Percentiles rank a stretch among this genome's conserved stretches.
These are phyloP conservation scores for Eumaeus atala DNA, from an alignment of 1,140 invertebrate genomes.

Conservation along the genomic window DNA sequence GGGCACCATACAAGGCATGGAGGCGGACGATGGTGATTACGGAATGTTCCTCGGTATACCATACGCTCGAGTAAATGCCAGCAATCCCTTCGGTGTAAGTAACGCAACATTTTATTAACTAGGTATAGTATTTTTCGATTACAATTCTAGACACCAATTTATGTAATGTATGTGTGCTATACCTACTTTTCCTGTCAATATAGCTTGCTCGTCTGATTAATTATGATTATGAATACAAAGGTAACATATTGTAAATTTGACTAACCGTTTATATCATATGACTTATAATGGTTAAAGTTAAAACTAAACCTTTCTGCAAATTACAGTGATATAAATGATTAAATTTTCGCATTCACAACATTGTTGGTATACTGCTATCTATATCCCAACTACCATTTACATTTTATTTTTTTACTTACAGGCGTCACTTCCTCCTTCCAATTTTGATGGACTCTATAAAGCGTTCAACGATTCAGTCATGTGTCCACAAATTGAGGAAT, in stretches of 20 bases:
- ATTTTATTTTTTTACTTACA: conserved; percentile 11
- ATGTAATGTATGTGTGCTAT: too few relatives aligned
- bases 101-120: conserved; percentile 3
- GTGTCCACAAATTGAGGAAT: conserved; percentile 24
- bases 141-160: too few relatives aligned
- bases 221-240: too few relatives aligned
- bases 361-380: background rate
- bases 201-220: too few relatives aligned
- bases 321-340: too few relatives aligned
- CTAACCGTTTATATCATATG: too few relatives aligned
- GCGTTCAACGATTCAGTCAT: conserved; percentile 23
- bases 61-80: conserved; percentile 16
- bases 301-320: too few relatives aligned
- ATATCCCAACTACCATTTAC: background rate
- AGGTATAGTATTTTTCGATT: too few relatives aligned
- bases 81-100: conserved; percentile 25
- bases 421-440: conserved; percentile 13
- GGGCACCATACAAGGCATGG: background rate
- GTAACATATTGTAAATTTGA: too few relatives aligned
- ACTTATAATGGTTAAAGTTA: too few relatives aligned
- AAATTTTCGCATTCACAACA: too few relatives aligned
- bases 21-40: conserved; percentile 7
- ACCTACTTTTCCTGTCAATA: background rate
- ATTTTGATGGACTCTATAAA: conserved; percentile 16
- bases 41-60: conserved; percentile 24